Percentiles rank a stretch among this genome's conserved stretches.
These are phyloP conservation scores for Notarius quadriscutis DNA, from an alignment of 2,113 vertebrate genomes.

Conservation along the genomic window DNA sequence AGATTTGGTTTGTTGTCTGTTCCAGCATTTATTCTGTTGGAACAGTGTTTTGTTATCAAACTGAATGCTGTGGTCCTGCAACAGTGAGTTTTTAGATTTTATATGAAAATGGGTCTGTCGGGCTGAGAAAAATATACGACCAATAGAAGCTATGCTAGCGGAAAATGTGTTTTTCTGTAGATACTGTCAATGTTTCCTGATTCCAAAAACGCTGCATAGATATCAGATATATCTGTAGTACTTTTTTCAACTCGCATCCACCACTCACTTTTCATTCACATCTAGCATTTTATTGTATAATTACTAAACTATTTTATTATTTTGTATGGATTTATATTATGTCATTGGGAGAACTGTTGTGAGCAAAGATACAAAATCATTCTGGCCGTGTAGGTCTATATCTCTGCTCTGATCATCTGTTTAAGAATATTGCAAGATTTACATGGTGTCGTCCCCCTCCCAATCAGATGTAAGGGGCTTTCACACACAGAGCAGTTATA, in stretches of 20 bases:
- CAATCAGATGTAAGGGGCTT: neutral
- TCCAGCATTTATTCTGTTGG: slow-evolving; percentile 49
- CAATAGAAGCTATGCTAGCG: slow-evolving; percentile 44
- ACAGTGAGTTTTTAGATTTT: slow-evolving; percentile 42
- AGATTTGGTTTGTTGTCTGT: slow-evolving; percentile 42
- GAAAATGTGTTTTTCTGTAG: slow-evolving; percentile 58
- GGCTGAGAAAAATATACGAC: slow-evolving; percentile 34
- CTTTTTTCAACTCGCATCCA: neutral
- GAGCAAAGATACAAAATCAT: neutral
- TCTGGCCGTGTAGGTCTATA: neutral
- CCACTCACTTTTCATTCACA: neutral
- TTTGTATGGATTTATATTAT: neutral
- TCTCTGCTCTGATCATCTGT: neutral
- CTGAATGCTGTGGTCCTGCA: slow-evolving; percentile 38
- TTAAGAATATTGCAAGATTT: neutral
- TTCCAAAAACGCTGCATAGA: slow-evolving; percentile 22
- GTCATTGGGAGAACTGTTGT: neutral
- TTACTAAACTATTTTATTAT: neutral
- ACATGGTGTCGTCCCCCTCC: no score
- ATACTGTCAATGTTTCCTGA: slow-evolving; percentile 48
- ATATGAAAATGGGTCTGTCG: slow-evolving; percentile 45
- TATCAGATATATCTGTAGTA: neutral
- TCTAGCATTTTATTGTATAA: neutral
- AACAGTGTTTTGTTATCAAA: slow-evolving; percentile 56
- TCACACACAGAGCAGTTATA: neutral